phyloP scores from a whole-genome alignment of 2,888 invertebrate species.

The Dyspetes luteomarginatus region DNA sequence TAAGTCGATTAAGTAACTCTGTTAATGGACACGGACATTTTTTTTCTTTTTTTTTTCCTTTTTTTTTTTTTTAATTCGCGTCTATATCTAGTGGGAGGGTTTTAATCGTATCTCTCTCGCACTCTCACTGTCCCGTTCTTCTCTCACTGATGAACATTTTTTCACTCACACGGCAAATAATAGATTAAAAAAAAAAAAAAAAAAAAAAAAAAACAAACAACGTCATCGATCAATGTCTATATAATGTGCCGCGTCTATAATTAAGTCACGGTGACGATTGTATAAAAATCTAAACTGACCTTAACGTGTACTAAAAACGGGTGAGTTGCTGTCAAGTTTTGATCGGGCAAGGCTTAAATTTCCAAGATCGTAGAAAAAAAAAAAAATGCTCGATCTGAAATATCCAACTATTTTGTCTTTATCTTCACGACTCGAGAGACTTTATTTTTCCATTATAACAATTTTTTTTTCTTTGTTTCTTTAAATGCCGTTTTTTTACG shows the following conservation, averaged over 20 bases:
- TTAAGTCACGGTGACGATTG: slow-evolving; percentile 72
- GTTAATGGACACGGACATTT: slow-evolving; percentile 76
- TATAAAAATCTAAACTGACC: slow-evolving; percentile 82
- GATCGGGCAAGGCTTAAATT: background rate
- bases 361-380: background rate
- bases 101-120: slow-evolving; percentile 46
- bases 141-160: no score
- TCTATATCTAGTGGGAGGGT: slow-evolving; percentile 8
- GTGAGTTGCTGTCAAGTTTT: slow-evolving; percentile 68
- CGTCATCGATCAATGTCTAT: slow-evolving; percentile 57
- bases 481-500: slow-evolving; percentile 11
- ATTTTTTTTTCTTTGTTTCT: slow-evolving; percentile 22
- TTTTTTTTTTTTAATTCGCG: slow-evolving; percentile 34
- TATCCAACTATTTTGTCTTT: slow-evolving; percentile 12
- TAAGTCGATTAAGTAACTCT: slow-evolving; percentile 79
- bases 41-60: slow-evolving; percentile 44
- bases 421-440: slow-evolving; percentile 18
- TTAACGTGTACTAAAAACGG: slow-evolving; percentile 78
- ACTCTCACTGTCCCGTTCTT: slow-evolving; percentile 7
- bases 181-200: slow-evolving; percentile 32
- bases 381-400: slow-evolving; percentile 18
- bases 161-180: slow-evolving; percentile 38
- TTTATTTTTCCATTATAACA: slow-evolving; percentile 4
- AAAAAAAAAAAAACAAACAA: slow-evolving; percentile 48
- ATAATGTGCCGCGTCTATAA: slow-evolving; percentile 57